Evolutionary conservation across 1,140 invertebrate genomes (phyloP), one percentile per base, ranked within the genome.

Genomic region (Bombus balteatus): DNA sequence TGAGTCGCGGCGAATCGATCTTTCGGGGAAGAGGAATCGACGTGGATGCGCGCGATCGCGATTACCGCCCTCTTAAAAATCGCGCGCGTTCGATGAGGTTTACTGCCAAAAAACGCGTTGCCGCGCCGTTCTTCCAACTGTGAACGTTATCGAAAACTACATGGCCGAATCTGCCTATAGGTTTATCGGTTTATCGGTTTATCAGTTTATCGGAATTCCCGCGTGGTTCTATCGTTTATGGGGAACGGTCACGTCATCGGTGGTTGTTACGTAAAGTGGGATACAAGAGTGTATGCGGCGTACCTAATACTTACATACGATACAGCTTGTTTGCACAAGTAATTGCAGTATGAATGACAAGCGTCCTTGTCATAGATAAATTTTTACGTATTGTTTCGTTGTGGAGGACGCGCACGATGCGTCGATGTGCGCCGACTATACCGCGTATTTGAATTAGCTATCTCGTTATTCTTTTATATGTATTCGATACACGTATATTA

Each of bases 11-110:
- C 15, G 79, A n/a, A 68, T 57, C 77, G 77, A 85, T 71, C 71
- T 10, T 34, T 70, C 32, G 37, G 66, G 81, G 37, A 66, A 62
- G 66, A 79, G 80, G 71, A 71, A 87, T 62, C 80, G 71, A 87
- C 83, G 28, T n/a, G 28, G 37, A 73, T 43, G 13, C 12, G 43
- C 3, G n/a, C 43, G 32, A 57, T 25, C 6, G 43, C 25, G 9
- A 62, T 13, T 43, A 28, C 57, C 57, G 25, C 28, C 43, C 43
- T 47, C 18, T 28, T 32, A 34, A 22, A 43, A 62, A 15, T 62
- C n/a, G 32, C 15, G 41, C 43, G 32, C 32, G 10, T 12, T 22
- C 37, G 71, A 82, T 32, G 25, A 3, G 43, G 32, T 47, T 25
- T 81, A 37, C 43, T 25, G 81, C 13, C 57, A 25, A 65, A 47